A percentile compares a stretch with the other conserved stretches of the same genome.
Evolutionary conservation across 2,888 invertebrate genomes (phyloP).

Genomic region (Thymelicus acteon): DNA sequence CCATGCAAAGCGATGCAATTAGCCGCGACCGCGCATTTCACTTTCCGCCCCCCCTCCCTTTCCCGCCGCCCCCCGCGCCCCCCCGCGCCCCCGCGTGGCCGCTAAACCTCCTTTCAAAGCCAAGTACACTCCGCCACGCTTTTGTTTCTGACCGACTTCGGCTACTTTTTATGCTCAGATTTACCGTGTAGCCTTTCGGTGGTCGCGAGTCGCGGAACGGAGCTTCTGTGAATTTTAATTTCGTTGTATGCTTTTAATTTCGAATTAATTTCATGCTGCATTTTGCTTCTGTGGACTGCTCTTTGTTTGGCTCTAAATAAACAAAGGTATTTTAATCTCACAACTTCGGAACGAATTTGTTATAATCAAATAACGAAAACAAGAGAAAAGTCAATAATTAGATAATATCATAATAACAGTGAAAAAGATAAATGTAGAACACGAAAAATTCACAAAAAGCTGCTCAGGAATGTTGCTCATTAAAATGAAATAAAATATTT

Average conservation of each 20-base stretch:
- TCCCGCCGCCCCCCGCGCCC: neutral
- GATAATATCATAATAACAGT: neutral
- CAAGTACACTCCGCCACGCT: constrained; percentile 57
- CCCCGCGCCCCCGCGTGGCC: constrained; percentile 54
- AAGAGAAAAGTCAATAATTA: neutral
- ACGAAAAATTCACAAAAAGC: no score
- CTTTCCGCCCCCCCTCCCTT: constrained; percentile 60
- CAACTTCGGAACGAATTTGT: neutral
- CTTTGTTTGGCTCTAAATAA: neutral
- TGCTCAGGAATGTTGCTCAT: no score
- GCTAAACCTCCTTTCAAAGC: constrained; percentile 75
- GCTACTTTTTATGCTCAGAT: constrained; percentile 19
- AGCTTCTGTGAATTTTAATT: constrained; percentile 13
- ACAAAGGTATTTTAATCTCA: neutral
- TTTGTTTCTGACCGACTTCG: constrained; percentile 43
- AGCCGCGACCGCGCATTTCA: constrained; percentile 64
- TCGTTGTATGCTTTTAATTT: constrained; percentile 19
- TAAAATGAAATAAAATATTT: no score
- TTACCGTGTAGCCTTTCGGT: constrained; percentile 27
- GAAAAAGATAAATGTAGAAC: neutral
- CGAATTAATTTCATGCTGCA: constrained; percentile 7
- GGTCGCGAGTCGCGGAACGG: constrained; percentile 12
- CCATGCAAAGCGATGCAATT: constrained; percentile 40
- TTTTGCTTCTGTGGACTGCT: neutral
- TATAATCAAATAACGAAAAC: neutral